These are phyloP conservation scores for Ostrea denselamellosa DNA, from an alignment of 1,140 invertebrate species.

Conservation along the genomic window DNA sequence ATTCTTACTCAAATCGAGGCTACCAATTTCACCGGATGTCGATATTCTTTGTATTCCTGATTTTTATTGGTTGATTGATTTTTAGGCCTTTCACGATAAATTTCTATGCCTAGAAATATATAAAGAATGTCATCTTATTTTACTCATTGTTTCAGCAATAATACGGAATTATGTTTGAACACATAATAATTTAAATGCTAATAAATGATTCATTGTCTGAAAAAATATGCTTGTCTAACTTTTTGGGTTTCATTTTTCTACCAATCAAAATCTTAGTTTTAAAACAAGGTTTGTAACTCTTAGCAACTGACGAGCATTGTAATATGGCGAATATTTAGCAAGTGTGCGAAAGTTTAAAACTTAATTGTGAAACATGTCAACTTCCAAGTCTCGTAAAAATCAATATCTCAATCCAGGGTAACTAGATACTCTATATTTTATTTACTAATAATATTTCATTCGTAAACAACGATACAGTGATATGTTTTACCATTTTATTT, in stretches of 20 bases:
- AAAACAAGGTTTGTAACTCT: slow-evolving; percentile 44
- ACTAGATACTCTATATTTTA: not conserved
- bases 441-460: no score
- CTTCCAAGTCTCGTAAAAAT: slow-evolving; percentile 50
- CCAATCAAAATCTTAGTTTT: slow-evolving; percentile 56
- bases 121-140: not conserved
- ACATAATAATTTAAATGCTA: not conserved
- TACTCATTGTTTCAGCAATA: not conserved
- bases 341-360: slow-evolving; percentile 21
- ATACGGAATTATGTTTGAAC: not conserved
- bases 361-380: slow-evolving; percentile 46
- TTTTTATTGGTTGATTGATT: slow-evolving; percentile 41
- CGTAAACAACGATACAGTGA: no score
- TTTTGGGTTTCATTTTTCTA: not conserved
- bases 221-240: not conserved
- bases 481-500: not conserved
- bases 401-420: slow-evolving; percentile 52
- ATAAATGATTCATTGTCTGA: not conserved
- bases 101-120: not conserved
- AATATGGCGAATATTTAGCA: slow-evolving; percentile 9
- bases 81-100: not conserved
- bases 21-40: slow-evolving; percentile 24
- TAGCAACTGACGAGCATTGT: slow-evolving; percentile 52
- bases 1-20: slow-evolving; percentile 71
- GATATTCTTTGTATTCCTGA: not conserved